Base-by-base conservation (phyloP, 2,888 invertebrate species). In the Paralinhomoeus sp. region DNA sequence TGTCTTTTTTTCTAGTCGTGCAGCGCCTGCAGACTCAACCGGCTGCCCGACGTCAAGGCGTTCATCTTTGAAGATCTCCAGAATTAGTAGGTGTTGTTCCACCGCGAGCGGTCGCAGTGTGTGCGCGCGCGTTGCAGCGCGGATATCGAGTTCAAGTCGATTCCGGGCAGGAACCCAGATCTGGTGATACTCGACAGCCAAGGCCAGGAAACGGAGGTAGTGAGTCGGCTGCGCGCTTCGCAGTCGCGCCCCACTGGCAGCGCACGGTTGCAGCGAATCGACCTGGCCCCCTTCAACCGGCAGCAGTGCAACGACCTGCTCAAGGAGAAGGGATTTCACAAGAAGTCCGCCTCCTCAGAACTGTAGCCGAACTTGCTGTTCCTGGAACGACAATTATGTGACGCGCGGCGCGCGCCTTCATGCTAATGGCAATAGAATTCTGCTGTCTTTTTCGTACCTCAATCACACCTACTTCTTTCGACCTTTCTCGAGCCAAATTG, bases 231-330 rank as follows among this genome's bases (percentile, higher is more conserved):
- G 20, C 37, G 5, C 2, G 31, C 20, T 23, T 24, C 37, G 22
- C 15, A 18, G 38, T 22, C 41, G 12, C 23, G 1, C 21, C 15
- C n/a, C 24, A 7, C 21, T 34, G 17, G n/a, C n/a, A n/a, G n/a
- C n/a, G 41, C 40, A 46, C 24, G 46, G 40, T 48, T 50, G 20
- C 50, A 59, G 60, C 69, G 75, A 48, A 57, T 76, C 40, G 62
- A 67, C 35, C 63, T 79, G 35, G 70, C 71, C 1, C 60, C 64
- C 24, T 64, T 75, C 18, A 71, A 65, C 33, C 71, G 76, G 24
- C 56, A 72, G 27, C 72, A 76, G 57, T 78, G 78, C 61, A 78
- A 78, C 54, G 67, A 75, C 12, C 64, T 78, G 36, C 45, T 39
- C 2, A 2, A 42, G n/a, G 45, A 48, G 2, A 53, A 51, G 37